These are phyloP conservation scores for Helobdella robusta DNA, from an alignment of 2,888 invertebrate genomes.

Conservation along the genomic window DNA sequence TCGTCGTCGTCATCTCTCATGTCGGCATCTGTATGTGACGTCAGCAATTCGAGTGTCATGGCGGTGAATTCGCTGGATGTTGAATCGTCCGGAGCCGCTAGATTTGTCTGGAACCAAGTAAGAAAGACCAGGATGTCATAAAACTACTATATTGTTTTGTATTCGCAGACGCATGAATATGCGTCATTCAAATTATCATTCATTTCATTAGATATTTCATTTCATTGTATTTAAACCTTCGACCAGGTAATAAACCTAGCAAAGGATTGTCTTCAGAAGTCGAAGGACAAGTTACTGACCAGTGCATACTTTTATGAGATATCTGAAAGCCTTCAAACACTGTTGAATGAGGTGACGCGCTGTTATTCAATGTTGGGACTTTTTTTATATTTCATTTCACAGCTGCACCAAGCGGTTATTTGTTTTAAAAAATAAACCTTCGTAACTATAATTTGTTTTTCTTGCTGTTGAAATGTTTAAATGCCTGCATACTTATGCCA, in stretches of 20 bases:
- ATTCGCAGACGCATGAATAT: not conserved
- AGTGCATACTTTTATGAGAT: slow-evolving; percentile 95
- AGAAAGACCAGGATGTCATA: too few species aligned
- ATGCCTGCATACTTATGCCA: not conserved
- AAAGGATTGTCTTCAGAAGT: slow-evolving; percentile 87
- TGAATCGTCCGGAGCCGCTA: slow-evolving; percentile 62
- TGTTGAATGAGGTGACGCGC: slow-evolving; percentile 71
- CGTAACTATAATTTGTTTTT: not conserved
- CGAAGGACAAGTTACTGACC: slow-evolving; percentile 84
- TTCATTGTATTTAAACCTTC: too few species aligned
- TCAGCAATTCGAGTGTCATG: too few species aligned
- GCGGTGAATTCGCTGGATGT: slow-evolving; percentile 38
- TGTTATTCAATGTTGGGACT: not conserved
- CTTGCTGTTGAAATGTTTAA: not conserved
- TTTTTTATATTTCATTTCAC: not conserved
- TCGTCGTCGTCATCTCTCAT: not conserved
- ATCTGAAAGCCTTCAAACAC: slow-evolving; percentile 87
- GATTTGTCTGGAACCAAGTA: slow-evolving; percentile 67
- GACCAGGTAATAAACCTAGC: slow-evolving; percentile 83
- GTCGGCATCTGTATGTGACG: not conserved
- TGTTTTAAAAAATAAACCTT: not conserved
- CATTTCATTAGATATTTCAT: too few species aligned
- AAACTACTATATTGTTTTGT: not conserved
- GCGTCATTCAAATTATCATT: too few species aligned
- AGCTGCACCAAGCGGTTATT: too few species aligned